Evolutionary conservation across 2,797 vertebrate species (phyloP).

Genomic region (Tenualosa thibaudeaui): DNA sequence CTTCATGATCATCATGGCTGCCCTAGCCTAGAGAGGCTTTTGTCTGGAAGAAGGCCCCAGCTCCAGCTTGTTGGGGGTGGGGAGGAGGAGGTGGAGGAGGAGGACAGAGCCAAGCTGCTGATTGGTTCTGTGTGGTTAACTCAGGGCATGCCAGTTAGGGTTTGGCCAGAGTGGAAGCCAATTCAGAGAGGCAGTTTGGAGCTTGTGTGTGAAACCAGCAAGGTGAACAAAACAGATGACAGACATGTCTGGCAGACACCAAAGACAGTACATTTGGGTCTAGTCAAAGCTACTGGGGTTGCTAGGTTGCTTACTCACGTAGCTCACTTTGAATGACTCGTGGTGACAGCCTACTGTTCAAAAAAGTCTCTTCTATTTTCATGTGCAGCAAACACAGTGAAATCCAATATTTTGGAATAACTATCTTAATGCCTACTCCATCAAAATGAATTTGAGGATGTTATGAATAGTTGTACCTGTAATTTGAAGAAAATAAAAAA

Average conservation of each 20-base stretch:
- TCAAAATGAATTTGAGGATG: not conserved
- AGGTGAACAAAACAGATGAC: not conserved
- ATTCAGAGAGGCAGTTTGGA: not conserved
- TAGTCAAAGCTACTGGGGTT: not conserved
- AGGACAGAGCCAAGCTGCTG: not conserved
- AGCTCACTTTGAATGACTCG: not conserved
- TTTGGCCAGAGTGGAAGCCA: not conserved
- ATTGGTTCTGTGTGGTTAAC: not conserved
- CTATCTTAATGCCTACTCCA: not conserved
- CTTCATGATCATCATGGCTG: slow-evolving; percentile 19
- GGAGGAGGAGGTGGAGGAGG: not conserved
- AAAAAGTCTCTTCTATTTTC: not conserved
- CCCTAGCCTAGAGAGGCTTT: not conserved
- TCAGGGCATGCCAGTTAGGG: not conserved
- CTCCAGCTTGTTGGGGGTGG: not conserved
- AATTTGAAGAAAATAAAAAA: not conserved
- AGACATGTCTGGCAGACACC: not conserved
- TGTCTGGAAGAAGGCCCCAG: not conserved
- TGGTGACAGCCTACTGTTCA: not conserved
- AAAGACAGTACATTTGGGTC: slow-evolving; percentile 10
- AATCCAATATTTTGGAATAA: not conserved
- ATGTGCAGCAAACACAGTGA: not conserved
- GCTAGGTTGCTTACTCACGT: not conserved
- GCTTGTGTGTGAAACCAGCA: not conserved
- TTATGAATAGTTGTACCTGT: not conserved